phyloP scores from a whole-genome alignment of 2,797 vertebrate genomes.

The Coregonus sp. region DNA sequence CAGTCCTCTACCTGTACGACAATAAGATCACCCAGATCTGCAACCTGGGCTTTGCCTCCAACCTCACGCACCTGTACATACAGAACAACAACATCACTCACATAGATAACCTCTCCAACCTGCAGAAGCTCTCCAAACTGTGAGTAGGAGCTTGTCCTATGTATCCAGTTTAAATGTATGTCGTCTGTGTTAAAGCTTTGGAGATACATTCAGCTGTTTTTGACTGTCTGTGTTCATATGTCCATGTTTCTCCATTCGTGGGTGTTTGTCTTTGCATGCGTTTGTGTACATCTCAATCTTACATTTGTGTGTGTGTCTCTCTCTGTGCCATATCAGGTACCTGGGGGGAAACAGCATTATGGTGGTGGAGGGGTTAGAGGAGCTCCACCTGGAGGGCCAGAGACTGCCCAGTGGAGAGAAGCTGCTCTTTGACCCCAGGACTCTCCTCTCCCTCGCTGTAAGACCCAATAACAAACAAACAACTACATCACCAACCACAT shows the following conservation, averaged over 20 bases:
- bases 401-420: conserved; percentile 86
- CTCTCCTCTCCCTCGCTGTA: conserved; percentile 85
- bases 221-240: conserved; percentile 3
- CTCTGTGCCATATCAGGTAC: conserved; percentile 77
- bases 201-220: no score
- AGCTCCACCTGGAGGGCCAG: conserved; percentile 93
- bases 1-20: conserved; percentile 92
- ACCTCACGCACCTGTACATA: conserved; percentile 91
- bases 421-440: conserved; percentile 89
- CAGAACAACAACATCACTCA: conserved; percentile 90
- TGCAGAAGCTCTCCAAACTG: conserved; percentile 90
- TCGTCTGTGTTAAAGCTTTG: not conserved
- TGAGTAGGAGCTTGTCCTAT: conserved; percentile 72
- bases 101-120: conserved; percentile 83
- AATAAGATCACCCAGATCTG: conserved; percentile 85
- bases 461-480: conserved; percentile 58
- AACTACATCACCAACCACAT: not conserved
- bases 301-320: not conserved
- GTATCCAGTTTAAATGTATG: not conserved
- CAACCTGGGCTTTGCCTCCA: conserved; percentile 87
- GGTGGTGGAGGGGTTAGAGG: conserved; percentile 91
- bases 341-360: conserved; percentile 90
- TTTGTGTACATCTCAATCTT: not conserved
- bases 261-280: not conserved
- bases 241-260: not conserved